A percentile compares a stretch with the other conserved stretches of the same genome.
These are phyloP conservation scores for Blomia tropicalis DNA, from an alignment of 2,888 invertebrate genomes.

Conservation along the genomic window DNA sequence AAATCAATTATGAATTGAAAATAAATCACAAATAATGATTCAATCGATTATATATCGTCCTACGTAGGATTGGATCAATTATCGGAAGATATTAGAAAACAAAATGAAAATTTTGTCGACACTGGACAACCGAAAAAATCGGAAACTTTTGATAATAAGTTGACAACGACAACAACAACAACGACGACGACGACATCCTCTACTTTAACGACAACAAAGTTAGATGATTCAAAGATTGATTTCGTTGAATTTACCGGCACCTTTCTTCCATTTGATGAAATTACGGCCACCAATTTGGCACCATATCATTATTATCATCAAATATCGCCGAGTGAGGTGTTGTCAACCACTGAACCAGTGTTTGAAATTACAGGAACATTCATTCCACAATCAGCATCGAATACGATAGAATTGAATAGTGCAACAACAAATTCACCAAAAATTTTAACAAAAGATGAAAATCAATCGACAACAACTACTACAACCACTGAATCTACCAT, in stretches of 20 bases:
- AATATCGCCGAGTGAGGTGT: background rate
- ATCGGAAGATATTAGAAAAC: background rate
- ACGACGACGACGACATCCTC: too few species aligned
- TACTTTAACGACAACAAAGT: too few species aligned
- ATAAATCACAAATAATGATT: background rate
- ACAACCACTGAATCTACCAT: background rate
- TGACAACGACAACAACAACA: too few species aligned
- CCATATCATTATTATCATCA: conserved; percentile 14
- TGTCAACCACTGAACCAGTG: background rate
- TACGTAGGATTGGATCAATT: background rate
- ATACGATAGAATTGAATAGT: background rate
- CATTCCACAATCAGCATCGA: conserved; percentile 5
- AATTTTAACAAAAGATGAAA: background rate
- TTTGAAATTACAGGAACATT: conserved; percentile 24
- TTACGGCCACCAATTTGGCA: conserved; percentile 1
- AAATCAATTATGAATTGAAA: too few species aligned
- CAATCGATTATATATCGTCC: too few species aligned
- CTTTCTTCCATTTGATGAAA: conserved; percentile 20
- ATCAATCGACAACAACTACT: background rate
- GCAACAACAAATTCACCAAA: background rate
- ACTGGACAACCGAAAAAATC: background rate
- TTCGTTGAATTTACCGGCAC: conserved; percentile 23
- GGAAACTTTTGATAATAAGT: background rate
- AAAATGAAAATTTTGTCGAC: conserved; percentile 7
- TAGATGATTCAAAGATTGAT: background rate